A percentile compares a stretch with the other conserved stretches of the same genome.
Conservation (phyloP, 2,797 vertebrate genomes). For the Choloepus didactylus region DNA sequence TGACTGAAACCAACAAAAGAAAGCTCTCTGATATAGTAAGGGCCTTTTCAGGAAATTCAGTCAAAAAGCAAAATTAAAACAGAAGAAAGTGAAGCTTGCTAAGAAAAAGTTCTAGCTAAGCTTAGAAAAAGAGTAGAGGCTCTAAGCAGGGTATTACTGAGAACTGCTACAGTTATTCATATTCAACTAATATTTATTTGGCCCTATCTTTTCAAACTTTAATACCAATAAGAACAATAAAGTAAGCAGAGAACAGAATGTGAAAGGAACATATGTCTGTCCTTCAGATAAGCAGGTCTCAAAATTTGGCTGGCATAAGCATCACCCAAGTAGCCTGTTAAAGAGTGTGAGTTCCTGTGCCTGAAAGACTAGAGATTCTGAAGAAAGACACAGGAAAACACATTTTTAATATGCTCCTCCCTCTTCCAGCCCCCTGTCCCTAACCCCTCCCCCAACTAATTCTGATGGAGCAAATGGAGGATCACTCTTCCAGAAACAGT, state of each 20-base stretch:
- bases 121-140: not conserved
- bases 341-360: not conserved
- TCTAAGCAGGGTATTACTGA: not conserved
- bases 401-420: no score
- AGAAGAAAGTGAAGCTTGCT: not conserved
- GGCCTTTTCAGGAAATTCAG: slow-evolving; percentile 32
- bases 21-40: not conserved
- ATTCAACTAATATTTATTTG: not conserved
- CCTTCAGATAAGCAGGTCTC: not conserved
- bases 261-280: not conserved
- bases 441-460: not conserved
- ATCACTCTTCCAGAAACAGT: not conserved
- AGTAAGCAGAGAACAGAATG: not conserved
- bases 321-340: not conserved
- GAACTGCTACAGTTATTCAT: not conserved
- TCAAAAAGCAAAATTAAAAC: slow-evolving; percentile 15
- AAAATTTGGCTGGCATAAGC: not conserved
- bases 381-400: not conserved
- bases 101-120: not conserved
- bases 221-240: not conserved
- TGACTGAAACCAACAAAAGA: slow-evolving; percentile 9
- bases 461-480: not conserved
- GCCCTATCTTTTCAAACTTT: not conserved
- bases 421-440: not conserved
- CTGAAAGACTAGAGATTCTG: not conserved